These are phyloP conservation scores for Leptopilina myrica DNA, from an alignment of 2,888 invertebrate genomes.

Conservation along the genomic window DNA sequence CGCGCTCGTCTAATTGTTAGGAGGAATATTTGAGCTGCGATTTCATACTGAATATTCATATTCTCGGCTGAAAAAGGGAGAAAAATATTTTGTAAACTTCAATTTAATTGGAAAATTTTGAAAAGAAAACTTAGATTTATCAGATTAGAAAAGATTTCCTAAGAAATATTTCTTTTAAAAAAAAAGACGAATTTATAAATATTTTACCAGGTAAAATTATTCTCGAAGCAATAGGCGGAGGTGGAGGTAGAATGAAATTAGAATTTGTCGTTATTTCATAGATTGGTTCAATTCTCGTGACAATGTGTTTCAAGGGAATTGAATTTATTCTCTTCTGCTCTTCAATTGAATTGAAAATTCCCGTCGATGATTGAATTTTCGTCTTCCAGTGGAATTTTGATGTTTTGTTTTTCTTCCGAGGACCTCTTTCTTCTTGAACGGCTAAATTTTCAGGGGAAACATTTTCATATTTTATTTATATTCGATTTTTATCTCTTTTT, in stretches of 20 bases:
- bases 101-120: background rate
- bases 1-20: slow-evolving; percentile 80
- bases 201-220: slow-evolving; percentile 59
- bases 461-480: background rate
- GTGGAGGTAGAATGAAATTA: slow-evolving; percentile 48
- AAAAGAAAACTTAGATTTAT: too few relatives aligned
- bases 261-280: slow-evolving; percentile 32
- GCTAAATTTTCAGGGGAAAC: slow-evolving; percentile 77
- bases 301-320: background rate
- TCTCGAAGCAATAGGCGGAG: slow-evolving; percentile 49
- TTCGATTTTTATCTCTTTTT: background rate
- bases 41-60: slow-evolving; percentile 77
- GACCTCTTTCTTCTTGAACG: slow-evolving; percentile 91
- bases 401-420: slow-evolving; percentile 79
- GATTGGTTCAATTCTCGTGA: background rate
- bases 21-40: slow-evolving; percentile 80
- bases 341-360: background rate
- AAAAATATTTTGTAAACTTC: background rate
- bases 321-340: background rate
- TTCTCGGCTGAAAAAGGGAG: background rate
- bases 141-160: too few relatives aligned
- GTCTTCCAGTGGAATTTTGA: slow-evolving; percentile 21
- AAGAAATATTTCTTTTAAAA: too few relatives aligned
- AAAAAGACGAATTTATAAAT: background rate
- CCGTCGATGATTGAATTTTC: background rate